Evolutionary conservation across 1,140 invertebrate genomes (phyloP).

Genomic region (Pararge aegeria): DNA sequence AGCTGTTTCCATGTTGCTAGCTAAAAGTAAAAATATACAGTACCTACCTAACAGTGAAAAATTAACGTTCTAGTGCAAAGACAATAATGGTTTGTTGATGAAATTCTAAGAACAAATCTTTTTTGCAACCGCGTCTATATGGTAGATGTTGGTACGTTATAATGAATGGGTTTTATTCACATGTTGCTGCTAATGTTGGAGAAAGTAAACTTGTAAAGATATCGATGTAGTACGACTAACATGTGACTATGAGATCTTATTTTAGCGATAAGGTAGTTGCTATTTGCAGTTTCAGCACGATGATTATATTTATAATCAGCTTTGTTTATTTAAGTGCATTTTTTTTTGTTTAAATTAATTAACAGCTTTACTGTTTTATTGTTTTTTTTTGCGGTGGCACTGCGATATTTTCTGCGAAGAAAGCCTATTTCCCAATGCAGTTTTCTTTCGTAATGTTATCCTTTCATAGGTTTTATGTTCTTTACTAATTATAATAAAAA

Average conservation of each 20-base stretch:
- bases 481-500: too few relatives aligned
- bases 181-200: conserved; percentile 16
- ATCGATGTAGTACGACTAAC: background rate
- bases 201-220: conserved; percentile 8
- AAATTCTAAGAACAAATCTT: background rate
- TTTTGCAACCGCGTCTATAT: background rate
- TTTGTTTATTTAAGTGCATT: background rate
- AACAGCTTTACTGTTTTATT: too few relatives aligned
- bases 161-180: conserved; percentile 14
- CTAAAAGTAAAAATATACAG: background rate
- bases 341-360: too few relatives aligned
- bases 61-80: background rate
- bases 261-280: background rate
- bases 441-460: too few relatives aligned
- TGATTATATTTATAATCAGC: background rate
- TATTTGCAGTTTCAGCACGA: background rate
- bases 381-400: too few relatives aligned
- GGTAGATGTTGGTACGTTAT: background rate
- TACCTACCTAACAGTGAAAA: background rate
- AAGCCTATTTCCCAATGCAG: too few relatives aligned
- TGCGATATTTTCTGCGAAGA: too few relatives aligned
- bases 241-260: too few relatives aligned
- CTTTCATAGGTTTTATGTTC: too few relatives aligned
- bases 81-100: background rate
- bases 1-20: too few relatives aligned